A percentile compares a stretch with the other conserved stretches of the same genome.
These are phyloP conservation scores for Masticophis lateralis DNA, from an alignment of 2,797 vertebrate species.

Conservation along the genomic window DNA sequence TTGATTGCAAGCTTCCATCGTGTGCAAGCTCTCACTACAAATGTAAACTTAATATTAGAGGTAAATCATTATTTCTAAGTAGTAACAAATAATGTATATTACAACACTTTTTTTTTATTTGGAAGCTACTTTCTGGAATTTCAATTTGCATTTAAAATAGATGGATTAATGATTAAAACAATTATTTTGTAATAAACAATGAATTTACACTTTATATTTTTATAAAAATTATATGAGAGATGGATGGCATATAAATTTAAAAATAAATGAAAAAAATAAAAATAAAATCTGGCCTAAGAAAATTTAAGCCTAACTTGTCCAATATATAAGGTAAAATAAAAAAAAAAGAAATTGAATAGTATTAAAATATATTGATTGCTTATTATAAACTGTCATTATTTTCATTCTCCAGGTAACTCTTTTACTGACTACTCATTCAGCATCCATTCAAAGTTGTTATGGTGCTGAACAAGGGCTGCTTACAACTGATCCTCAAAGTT, in stretches of 20 bases:
- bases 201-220: neutral
- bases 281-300: neutral
- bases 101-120: neutral
- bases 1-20: conserved; percentile 91
- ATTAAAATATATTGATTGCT: neutral
- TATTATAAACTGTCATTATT: neutral
- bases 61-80: conserved; percentile 66
- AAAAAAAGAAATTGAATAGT: neutral
- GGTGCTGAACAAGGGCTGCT: neutral
- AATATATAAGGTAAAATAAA: neutral
- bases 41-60: conserved; percentile 87
- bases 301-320: neutral
- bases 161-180: neutral
- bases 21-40: conserved; percentile 91
- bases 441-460: neutral
- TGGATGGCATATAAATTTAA: neutral
- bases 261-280: neutral
- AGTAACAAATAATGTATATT: neutral
- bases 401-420: neutral
- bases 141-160: neutral
- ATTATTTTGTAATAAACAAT: neutral
- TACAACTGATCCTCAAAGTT: neutral
- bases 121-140: conserved; percentile 1
- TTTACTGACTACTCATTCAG: neutral
- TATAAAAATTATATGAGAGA: neutral